Conservation (phyloP, 2,888 invertebrate species). For the Ganaspis brasiliensis region DNA sequence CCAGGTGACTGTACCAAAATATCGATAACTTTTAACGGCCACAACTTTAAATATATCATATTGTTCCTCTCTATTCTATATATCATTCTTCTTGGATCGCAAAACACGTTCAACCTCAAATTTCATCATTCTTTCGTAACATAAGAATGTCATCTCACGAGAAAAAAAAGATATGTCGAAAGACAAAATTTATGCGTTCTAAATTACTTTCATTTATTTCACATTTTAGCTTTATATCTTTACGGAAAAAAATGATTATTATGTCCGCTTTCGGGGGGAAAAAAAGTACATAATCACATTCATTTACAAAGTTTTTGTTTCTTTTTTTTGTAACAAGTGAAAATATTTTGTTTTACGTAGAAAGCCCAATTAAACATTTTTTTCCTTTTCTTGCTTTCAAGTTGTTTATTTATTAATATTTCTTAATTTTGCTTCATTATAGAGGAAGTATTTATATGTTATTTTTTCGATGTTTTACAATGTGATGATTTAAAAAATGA, state of each 20-base stretch:
- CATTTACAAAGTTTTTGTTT: no score
- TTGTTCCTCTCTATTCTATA: neutral
- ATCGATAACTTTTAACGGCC: neutral
- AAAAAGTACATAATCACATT: no score
- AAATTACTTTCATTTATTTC: neutral
- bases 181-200: slow-evolving; percentile 20
- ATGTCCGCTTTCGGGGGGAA: no score
- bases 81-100: neutral
- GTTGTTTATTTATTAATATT: no score
- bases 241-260: no score
- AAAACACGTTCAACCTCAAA: neutral
- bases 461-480: no score
- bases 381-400: no score
- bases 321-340: neutral
- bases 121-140: slow-evolving; percentile 18
- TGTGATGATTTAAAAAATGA: neutral
- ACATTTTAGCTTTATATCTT: no score
- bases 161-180: neutral
- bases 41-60: neutral
- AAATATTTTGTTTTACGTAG: no score
- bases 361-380: no score
- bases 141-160: slow-evolving; percentile 17
- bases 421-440: no score
- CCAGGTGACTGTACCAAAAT: neutral
- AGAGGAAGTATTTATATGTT: no score